phyloP scores from a whole-genome alignment of 2,888 invertebrate genomes.

The Saturnia pavonia region DNA sequence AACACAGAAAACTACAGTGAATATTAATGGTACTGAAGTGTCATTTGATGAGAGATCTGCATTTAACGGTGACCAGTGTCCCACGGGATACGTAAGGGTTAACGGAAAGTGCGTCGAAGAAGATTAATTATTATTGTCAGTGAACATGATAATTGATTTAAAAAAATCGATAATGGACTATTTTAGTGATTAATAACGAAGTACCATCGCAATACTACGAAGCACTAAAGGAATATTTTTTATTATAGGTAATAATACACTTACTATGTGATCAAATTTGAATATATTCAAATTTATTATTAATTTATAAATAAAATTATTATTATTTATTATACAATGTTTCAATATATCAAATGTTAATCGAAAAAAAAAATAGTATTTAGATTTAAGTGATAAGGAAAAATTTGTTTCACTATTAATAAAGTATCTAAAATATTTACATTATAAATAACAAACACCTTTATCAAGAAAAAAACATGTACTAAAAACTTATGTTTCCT shows the following conservation, averaged over 20 bases:
- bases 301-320: neutral
- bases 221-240: neutral
- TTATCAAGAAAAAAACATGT: too few relatives aligned
- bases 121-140: conserved; percentile 32
- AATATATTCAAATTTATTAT: too few relatives aligned
- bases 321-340: neutral
- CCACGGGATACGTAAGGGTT: conserved; percentile 50
- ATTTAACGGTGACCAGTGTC: conserved; percentile 57
- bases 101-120: conserved; percentile 52
- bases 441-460: too few relatives aligned
- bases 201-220: neutral
- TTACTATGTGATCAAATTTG: neutral
- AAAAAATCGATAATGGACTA: neutral
- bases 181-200: neutral
- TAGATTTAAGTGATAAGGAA: neutral
- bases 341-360: neutral
- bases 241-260: neutral
- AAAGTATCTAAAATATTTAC: too few relatives aligned
- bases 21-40: conserved; percentile 31
- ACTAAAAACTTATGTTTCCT: too few relatives aligned
- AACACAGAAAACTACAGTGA: conserved; percentile 25
- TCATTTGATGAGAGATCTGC: conserved; percentile 49
- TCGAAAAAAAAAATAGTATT: neutral
- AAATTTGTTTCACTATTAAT: too few relatives aligned
- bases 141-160: neutral